Conservation (phyloP, 2,113 vertebrate species). For the Siniperca knerii region DNA sequence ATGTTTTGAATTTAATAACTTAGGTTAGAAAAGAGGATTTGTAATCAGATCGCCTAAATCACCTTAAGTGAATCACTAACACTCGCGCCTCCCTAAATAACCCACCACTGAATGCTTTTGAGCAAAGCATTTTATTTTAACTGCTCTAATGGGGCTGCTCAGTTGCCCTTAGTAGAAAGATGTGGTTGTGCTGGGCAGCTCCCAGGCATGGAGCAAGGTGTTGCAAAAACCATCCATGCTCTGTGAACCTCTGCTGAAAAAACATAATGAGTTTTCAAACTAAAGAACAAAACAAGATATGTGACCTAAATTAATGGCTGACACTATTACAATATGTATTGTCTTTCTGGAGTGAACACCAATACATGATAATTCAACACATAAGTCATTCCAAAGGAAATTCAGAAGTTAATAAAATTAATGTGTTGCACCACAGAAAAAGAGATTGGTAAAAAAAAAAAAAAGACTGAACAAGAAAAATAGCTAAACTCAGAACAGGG, state of each 20-base stretch:
- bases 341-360: not conserved
- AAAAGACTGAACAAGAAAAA: not conserved
- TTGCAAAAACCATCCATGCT: not conserved
- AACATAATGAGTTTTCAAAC: not conserved
- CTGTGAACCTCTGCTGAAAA: not conserved
- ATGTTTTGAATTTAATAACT: not conserved
- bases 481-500: not conserved
- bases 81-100: not conserved
- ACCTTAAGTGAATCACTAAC: no score
- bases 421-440: not conserved
- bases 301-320: not conserved
- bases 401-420: not conserved
- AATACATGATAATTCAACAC: not conserved
- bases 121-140: not conserved
- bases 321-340: not conserved
- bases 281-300: not conserved
- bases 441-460: not conserved
- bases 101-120: not conserved
- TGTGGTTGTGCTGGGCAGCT: conserved; percentile 2
- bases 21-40: not conserved
- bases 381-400: not conserved
- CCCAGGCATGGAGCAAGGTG: not conserved
- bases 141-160: not conserved
- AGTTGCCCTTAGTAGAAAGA: not conserved
- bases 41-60: not conserved